phyloP scores from a whole-genome alignment of 2,113 vertebrate genomes.

The Orthonyx spaldingii region DNA sequence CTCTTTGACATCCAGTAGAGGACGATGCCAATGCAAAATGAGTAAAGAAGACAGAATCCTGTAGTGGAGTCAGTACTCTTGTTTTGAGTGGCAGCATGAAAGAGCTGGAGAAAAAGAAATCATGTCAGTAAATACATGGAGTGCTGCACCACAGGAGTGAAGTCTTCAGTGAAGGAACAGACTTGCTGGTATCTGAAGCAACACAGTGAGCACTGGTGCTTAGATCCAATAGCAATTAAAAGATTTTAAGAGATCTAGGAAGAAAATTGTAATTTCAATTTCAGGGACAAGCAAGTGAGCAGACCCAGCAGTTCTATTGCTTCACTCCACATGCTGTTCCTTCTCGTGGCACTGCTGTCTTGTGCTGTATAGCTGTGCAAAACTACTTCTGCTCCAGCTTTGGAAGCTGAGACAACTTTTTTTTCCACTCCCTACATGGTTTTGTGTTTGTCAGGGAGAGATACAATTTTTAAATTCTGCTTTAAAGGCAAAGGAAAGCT shows the following conservation, averaged over 20 bases:
- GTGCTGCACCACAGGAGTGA: background rate
- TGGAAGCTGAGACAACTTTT: background rate
- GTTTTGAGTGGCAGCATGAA: background rate
- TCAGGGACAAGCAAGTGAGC: background rate
- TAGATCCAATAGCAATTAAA: background rate
- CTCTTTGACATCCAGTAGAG: background rate
- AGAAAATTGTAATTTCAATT: background rate
- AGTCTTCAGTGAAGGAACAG: background rate
- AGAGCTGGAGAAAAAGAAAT: background rate
- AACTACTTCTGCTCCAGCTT: background rate
- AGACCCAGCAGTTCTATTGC: background rate
- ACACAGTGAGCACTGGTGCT: background rate
- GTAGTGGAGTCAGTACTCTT: background rate
- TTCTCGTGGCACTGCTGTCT: background rate
- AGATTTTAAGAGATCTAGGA: background rate
- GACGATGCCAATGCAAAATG: background rate
- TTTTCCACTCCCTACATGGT: background rate
- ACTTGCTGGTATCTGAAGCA: background rate
- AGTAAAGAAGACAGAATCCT: background rate
- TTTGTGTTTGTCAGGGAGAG: background rate
- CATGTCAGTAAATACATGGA: background rate
- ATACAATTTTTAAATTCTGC: background rate
- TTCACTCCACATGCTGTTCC: background rate
- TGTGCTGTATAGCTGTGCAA: rapidly evolving
- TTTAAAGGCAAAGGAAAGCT: background rate